Evolutionary conservation across 2,888 invertebrate genomes (phyloP), one percentile per base, ranked within the genome.

Genomic region (Melieria picta): DNA sequence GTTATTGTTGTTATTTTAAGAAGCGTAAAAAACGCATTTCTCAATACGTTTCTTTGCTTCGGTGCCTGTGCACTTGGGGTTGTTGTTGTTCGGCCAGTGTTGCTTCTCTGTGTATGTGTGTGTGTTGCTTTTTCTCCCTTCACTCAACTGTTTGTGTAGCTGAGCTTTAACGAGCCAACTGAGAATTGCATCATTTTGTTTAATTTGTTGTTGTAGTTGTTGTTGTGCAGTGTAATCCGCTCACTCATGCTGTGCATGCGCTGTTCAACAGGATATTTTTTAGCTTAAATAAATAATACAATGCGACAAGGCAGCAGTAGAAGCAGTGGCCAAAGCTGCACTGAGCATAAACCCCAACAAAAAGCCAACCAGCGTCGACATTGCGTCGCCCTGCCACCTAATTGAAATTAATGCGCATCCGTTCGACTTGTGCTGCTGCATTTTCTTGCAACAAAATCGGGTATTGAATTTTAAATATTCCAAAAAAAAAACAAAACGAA

Each of bases 341-440:
- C 62, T 69, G 77, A 76, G 74, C 10, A 56, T 78, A 78, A 74
- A 30, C 2, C 30, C 75, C 74, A 75, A 72, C 73, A 76, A 75
- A 74, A 76, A 74, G 74, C 73, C 46, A 74, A 65, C 46, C 46
- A 69, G 73, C 76, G 75, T 1, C 13, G 45, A 52, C 46, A 46
- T 56, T 16, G 13, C 7, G 2, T 16, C 0, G 56, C 5, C 10
- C 16, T 16, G 74, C 62, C 75, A 74, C 74, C 79, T 81, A 83
- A 81, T 83, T 80, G 82, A 83, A 80, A 81, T 81, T 83, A 81
- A 81, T 81, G 81, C 77, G 72, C 75, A 79, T 81, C 78, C 80
- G 73, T 79, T 80, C 81, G 78, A 78, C 75, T 52, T 52, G 45
- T 30, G 13, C 7, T 65, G 46, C 30, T 16, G 45, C 7, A 43